These are phyloP conservation scores for Tenualosa thibaudeaui DNA, from an alignment of 2,797 vertebrate species.

Conservation along the genomic window DNA sequence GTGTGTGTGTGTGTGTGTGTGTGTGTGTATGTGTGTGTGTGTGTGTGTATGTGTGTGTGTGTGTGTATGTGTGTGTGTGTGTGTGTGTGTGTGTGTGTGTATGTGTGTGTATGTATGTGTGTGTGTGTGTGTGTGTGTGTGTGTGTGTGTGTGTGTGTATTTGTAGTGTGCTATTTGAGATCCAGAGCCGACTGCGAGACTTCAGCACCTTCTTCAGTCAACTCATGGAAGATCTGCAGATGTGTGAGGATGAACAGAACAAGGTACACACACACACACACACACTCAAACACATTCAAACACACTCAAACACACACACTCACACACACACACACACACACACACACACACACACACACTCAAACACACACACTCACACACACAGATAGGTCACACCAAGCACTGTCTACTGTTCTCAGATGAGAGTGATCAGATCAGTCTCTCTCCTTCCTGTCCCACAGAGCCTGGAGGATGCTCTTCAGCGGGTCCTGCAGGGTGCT, in stretches of 20 bases:
- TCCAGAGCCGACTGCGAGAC: conserved; percentile 78
- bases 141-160: conserved; percentile 6
- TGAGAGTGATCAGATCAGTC: not conserved
- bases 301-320: not conserved
- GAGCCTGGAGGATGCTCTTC: conserved; percentile 64
- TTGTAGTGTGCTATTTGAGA: conserved; percentile 75
- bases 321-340: too few species aligned
- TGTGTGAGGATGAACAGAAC: conserved; percentile 76
- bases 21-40: conserved; percentile 51
- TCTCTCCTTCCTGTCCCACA: conserved; percentile 42
- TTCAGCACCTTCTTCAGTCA: conserved; percentile 72
- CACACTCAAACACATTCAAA: too few species aligned
- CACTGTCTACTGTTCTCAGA: too few species aligned
- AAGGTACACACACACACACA: not conserved
- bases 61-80: not conserved
- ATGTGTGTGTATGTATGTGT: conserved; percentile 1
- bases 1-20: conserved; percentile 13
- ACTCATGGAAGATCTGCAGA: conserved; percentile 75
- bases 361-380: not conserved
- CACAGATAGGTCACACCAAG: not conserved
- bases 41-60: not conserved
- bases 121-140: conserved; percentile 14
- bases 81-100: not conserved
- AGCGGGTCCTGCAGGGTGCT: conserved; percentile 51
- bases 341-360: too few species aligned